Percentiles rank a stretch among this genome's conserved stretches.
phyloP scores from a whole-genome alignment of 1,140 invertebrate species.

The Cepaea nemoralis region DNA sequence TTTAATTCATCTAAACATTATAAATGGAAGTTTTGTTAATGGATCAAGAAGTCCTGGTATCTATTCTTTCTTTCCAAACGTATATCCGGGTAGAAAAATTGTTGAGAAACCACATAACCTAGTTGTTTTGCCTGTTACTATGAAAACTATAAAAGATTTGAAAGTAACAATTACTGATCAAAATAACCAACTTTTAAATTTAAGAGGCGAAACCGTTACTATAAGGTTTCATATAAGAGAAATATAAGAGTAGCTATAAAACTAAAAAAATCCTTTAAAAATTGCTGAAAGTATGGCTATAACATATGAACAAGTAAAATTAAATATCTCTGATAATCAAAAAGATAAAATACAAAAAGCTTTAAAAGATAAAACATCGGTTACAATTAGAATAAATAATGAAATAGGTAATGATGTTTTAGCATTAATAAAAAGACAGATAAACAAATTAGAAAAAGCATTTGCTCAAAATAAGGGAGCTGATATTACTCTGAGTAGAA shows the following conservation, averaged over 20 bases:
- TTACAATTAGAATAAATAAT: too few species aligned
- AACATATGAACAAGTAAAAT: too few species aligned
- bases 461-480: background rate
- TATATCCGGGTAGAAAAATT: background rate
- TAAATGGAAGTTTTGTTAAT: background rate
- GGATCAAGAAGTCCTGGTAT: background rate
- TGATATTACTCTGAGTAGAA: conserved; percentile 3
- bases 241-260: too few species aligned
- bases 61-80: conserved; percentile 3
- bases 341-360: too few species aligned
- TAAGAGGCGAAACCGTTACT: too few species aligned
- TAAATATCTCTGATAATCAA: too few species aligned
- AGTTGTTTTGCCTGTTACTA: background rate
- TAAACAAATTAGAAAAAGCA: conserved; percentile 13
- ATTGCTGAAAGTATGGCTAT: too few species aligned
- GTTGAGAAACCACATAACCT: background rate
- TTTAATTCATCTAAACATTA: background rate
- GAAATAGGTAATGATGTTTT: background rate
- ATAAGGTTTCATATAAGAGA: too few species aligned
- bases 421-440: background rate
- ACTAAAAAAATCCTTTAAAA: too few species aligned
- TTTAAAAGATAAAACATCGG: too few species aligned
- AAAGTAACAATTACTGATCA: conserved; percentile 1
- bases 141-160: background rate
- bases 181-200: background rate